Evolutionary conservation across 2,113 vertebrate genomes (phyloP).

Genomic region (Odocoileus virginianus): DNA sequence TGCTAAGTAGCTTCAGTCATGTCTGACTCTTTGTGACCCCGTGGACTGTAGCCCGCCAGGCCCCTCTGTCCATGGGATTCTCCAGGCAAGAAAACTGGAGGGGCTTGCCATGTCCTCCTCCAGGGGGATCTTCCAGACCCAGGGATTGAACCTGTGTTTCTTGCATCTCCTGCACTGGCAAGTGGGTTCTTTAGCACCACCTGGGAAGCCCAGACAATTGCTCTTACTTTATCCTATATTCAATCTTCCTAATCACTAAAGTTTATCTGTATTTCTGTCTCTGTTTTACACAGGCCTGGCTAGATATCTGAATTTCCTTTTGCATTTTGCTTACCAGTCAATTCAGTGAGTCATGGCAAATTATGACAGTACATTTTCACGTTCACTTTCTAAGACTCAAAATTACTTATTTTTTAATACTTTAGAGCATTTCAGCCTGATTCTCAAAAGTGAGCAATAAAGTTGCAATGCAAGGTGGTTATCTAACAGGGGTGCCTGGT

Average conservation of each 20-base stretch:
- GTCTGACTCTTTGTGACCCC: not conserved
- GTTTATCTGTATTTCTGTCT: not conserved
- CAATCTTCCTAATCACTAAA: not conserved
- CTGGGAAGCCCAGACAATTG: not conserved
- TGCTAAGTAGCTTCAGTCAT: not conserved
- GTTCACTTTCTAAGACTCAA: not conserved
- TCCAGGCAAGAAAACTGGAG: not conserved
- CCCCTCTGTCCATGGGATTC: not conserved
- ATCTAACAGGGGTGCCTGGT: not conserved
- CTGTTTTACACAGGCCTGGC: not conserved
- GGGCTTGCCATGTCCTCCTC: not conserved
- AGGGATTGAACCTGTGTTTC: not conserved
- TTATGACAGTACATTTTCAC: not conserved
- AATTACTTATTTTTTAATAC: not conserved
- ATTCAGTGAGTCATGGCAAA: not conserved
- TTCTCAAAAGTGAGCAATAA: not conserved
- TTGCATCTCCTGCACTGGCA: not conserved
- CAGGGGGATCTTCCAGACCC: not conserved
- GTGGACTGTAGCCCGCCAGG: not conserved
- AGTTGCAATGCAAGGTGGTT: not conserved
- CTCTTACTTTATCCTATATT: not conserved
- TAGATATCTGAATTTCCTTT: not conserved
- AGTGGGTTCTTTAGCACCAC: not conserved
- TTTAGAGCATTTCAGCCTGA: not conserved
- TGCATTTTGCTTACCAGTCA: not conserved